phyloP scores from a whole-genome alignment of 2,113 vertebrate genomes.

The Anser cygnoides region DNA sequence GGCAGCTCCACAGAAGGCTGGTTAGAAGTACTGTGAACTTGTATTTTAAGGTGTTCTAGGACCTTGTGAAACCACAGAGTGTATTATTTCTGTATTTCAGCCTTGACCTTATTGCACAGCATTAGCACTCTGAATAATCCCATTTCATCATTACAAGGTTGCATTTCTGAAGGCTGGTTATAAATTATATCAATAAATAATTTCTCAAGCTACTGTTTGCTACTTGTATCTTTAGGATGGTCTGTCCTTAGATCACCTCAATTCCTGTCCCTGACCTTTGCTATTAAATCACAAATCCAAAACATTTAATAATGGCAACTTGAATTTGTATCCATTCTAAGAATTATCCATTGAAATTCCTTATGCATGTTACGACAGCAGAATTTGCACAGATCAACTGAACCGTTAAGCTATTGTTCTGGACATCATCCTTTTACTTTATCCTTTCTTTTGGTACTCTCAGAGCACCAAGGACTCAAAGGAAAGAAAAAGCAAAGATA shows the following conservation, averaged over 20 bases:
- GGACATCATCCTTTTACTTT: neutral
- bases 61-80: conserved; percentile 39
- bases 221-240: neutral
- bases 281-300: neutral
- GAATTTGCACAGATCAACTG: neutral
- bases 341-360: neutral
- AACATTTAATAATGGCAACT: neutral
- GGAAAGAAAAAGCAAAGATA: neutral
- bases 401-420: neutral
- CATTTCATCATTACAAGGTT: conserved; percentile 52
- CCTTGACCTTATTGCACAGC: conserved; percentile 34
- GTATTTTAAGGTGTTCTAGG: conserved; percentile 6
- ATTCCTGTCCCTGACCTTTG: neutral
- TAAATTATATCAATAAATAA: conserved; percentile 61
- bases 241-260: neutral
- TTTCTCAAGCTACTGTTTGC: neutral
- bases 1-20: neutral
- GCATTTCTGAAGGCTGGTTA: conserved; percentile 59
- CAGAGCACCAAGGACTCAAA: neutral
- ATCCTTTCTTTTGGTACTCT: neutral
- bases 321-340: neutral
- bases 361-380: neutral
- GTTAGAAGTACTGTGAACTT: neutral
- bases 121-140: conserved; percentile 44
- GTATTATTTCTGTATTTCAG: conserved; percentile 59